Evolutionary conservation across 2,888 invertebrate genomes (phyloP).

Genomic region (Laothoe populi): DNA sequence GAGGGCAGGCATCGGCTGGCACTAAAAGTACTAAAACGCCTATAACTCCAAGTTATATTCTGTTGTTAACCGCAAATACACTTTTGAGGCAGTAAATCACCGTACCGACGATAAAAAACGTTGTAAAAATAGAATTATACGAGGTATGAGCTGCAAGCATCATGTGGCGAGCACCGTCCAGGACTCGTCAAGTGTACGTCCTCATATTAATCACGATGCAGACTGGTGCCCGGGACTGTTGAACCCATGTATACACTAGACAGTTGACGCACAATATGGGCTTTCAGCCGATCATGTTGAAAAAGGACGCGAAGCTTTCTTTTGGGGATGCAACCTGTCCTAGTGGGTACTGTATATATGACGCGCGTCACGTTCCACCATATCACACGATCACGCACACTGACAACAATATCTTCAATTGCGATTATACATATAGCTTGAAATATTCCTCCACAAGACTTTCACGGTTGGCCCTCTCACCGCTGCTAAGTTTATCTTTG

Average conservation of each 20-base stretch:
- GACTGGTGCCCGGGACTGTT: neutral
- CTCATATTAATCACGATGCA: constrained; percentile 25
- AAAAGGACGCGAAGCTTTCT: neutral
- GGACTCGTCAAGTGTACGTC: constrained; percentile 27
- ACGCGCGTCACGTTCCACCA: neutral
- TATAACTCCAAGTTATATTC: constrained; percentile 61
- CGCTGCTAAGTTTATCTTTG: constrained; percentile 62
- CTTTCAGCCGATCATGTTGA: neutral
- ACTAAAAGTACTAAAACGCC: constrained; percentile 64
- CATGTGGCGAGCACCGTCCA: neutral
- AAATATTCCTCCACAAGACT: constrained; percentile 48
- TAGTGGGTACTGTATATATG: neutral
- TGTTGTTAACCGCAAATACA: constrained; percentile 64
- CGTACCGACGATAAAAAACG: constrained; percentile 55
- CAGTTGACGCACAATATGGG: neutral
- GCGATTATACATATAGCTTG: constrained; percentile 14
- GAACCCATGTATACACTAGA: neutral
- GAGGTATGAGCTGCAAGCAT: constrained; percentile 36
- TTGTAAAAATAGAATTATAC: constrained; percentile 61
- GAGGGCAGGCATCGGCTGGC: constrained; percentile 55
- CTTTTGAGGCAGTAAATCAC: constrained; percentile 65
- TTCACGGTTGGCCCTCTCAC: constrained; percentile 56
- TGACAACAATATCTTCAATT: constrained; percentile 6
- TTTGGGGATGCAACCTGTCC: neutral
- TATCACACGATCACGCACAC: constrained; percentile 26